phyloP scores from a whole-genome alignment of 2,797 vertebrate species.

The Furcifer pardalis region DNA sequence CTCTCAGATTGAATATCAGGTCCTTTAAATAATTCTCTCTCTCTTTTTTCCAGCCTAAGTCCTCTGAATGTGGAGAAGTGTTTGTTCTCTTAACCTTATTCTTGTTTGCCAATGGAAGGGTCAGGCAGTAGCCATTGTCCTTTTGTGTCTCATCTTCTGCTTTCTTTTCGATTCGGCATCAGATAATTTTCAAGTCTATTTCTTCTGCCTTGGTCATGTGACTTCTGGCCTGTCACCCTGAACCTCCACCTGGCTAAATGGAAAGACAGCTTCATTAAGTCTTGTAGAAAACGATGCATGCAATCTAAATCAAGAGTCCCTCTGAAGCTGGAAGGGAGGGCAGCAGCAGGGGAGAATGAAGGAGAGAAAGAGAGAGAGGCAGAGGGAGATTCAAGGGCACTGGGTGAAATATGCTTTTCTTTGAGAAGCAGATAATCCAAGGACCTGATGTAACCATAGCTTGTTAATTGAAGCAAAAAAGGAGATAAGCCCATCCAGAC shows the following conservation, averaged over 20 bases:
- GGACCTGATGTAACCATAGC: background rate
- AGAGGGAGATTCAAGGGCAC: conserved; percentile 7
- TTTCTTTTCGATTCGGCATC: conserved; percentile 19
- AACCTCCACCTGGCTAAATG: conserved; percentile 36
- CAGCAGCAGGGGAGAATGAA: no score
- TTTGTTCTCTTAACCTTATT: conserved; percentile 26
- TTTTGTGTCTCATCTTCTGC: conserved; percentile 8
- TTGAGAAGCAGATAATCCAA: background rate
- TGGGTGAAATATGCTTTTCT: background rate
- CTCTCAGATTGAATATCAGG: background rate
- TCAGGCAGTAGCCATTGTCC: background rate
- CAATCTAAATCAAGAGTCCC: conserved; percentile 40
- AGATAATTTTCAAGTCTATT: conserved; percentile 28
- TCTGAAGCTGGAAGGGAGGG: background rate
- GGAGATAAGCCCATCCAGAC: background rate
- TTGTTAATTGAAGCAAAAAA: fast-evolving
- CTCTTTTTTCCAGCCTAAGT: background rate
- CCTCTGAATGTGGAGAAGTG: fast-evolving
- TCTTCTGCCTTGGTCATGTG: conserved; percentile 33
- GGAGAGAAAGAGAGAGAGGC: fast-evolving
- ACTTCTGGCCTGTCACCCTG: background rate
- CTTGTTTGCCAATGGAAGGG: conserved; percentile 24
- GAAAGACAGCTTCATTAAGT: conserved; percentile 47
- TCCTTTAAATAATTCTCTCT: conserved; percentile 1
- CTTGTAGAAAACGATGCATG: conserved; percentile 17